Percentiles rank a stretch among this genome's conserved stretches.
phyloP scores from a whole-genome alignment of 2,113 vertebrate species.

The Passer montanus region DNA sequence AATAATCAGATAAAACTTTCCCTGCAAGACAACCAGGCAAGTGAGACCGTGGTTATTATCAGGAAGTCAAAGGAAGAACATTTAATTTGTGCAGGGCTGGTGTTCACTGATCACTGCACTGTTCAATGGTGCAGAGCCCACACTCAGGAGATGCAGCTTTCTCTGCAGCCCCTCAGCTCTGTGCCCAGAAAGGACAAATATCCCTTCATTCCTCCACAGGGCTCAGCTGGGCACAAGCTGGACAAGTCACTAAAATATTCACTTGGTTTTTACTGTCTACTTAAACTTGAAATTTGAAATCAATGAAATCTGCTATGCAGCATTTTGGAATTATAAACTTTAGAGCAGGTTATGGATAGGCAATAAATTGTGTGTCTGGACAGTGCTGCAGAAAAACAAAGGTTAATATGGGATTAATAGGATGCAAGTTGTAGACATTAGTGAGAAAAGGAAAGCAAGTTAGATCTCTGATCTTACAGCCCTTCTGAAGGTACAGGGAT shows the following conservation, averaged over 20 bases:
- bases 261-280: neutral
- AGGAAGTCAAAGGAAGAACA: neutral
- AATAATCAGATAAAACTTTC: constrained; percentile 93
- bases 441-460: neutral
- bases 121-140: neutral
- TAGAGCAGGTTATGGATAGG: neutral
- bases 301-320: neutral
- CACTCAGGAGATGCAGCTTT: neutral
- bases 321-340: neutral
- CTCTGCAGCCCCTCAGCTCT: neutral
- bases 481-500: neutral
- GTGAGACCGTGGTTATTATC: neutral
- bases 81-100: neutral
- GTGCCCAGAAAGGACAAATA: neutral
- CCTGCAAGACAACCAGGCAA: constrained; percentile 75
- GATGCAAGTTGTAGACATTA: neutral
- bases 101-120: constrained; percentile 1
- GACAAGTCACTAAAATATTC: neutral
- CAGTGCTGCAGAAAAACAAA: neutral
- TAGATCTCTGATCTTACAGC: neutral
- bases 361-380: neutral
- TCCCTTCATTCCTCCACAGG: neutral
- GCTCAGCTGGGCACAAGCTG: neutral
- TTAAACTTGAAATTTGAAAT: neutral
- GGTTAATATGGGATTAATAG: neutral